Base-by-base conservation (phyloP, 2,888 invertebrate genomes). In the Protophormia terraenovae region DNA sequence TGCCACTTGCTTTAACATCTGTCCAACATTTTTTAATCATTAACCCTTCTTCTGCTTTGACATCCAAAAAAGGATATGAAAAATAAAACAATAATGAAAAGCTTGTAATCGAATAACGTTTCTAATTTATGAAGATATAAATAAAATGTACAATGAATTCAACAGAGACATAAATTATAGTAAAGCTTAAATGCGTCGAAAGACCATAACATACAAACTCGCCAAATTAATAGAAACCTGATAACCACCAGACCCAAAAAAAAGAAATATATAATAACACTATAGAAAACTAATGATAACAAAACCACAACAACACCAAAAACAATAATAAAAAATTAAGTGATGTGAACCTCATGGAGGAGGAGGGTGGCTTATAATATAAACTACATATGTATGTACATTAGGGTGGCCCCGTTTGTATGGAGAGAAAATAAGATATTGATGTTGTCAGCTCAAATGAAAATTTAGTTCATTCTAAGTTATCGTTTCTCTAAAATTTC, bases 111-210 rank as follows among this genome's bases (percentile, higher is more conserved):
- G 53, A 76, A 72, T 76, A 66, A 84, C 71, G 53, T 47, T 66
- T 58, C 55, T 58, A 81, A 81, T 77, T 84, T 84, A 80, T 84
- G 66, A 77, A 75, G 71, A 64, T 62, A 45, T 41, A 58, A 66
- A 71, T 22, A 71, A 69, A 53, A 62, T 38, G 53, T 45, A 41
- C 53, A 53, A 69, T 32, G 29, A 45, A 67, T 72, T 73, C 29
- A 67, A 16, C 66, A 50, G 64, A 71, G 47, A 80, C 47, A 84
- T 84, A 84, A 84, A 84, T 84, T 67, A 72, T 32, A 71, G 19
- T 27, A 5, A 53, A 76, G 41, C 60, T 32, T 10, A 16, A 7
- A 38, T 38, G 45, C 50, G 79, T 5, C 19, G 50, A 53, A 73
- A 53, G 38, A 27, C 29, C 66, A 45, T 66, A 47, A 47, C 55